Conservation (phyloP, 2,113 vertebrate species). For the Leptosomus discolor region DNA sequence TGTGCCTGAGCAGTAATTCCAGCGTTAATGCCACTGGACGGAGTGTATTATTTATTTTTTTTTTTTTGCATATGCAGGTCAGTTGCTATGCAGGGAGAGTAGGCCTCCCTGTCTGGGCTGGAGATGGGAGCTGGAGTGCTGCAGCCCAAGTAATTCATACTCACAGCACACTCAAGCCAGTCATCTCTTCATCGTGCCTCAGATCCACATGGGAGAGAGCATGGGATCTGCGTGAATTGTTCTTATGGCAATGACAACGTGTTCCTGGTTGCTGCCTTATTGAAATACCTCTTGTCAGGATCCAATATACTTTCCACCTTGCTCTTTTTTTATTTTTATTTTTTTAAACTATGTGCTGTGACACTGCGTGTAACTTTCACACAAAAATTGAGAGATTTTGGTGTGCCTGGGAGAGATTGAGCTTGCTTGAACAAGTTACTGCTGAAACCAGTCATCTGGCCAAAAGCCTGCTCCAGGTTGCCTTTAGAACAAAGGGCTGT, state of each 20-base stretch:
- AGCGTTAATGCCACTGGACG: not conserved
- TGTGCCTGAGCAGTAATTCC: not conserved
- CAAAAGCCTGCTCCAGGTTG: not conserved
- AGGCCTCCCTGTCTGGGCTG: not conserved
- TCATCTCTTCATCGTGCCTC: not conserved
- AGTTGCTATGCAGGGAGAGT: not conserved
- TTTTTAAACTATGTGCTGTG: accelerated
- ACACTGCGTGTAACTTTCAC: not conserved
- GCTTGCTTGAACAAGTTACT: not conserved
- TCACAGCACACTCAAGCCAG: not conserved
- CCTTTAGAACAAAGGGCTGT: not conserved
- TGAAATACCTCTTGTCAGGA: not conserved
- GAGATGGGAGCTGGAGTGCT: not conserved
- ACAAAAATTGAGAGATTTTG: not conserved
- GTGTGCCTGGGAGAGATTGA: not conserved
- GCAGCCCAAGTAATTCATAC: not conserved
- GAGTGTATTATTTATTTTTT: not conserved
- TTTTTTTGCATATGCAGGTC: not conserved
- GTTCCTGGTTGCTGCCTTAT: not conserved
- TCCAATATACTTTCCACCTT: not conserved
- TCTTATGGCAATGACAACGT: not conserved
- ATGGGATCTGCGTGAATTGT: not conserved
- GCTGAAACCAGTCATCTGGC: not conserved
- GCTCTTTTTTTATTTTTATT: not conserved
- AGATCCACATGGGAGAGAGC: not conserved